These are phyloP conservation scores for Geopemphigus sp. DNA, from an alignment of 1,140 invertebrate species.

Conservation along the genomic window DNA sequence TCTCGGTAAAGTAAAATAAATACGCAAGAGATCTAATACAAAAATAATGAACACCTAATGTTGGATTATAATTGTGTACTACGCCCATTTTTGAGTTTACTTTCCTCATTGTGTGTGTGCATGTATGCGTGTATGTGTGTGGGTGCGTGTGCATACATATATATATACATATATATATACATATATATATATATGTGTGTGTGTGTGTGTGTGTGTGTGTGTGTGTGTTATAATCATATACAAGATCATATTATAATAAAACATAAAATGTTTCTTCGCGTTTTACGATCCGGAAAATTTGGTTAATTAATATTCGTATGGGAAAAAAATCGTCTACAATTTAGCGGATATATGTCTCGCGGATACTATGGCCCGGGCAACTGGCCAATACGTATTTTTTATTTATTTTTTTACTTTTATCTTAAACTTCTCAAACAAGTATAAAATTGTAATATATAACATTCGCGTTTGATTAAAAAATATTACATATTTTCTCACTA, in stretches of 20 bases:
- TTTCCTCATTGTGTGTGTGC: constrained; percentile 12
- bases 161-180: no score
- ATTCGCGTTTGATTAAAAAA: no score
- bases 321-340: constrained; percentile 13
- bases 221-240: no score
- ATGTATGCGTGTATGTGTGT: no score
- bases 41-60: constrained; percentile 1
- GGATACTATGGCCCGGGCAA: background rate
- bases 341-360: background rate
- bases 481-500: no score
- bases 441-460: background rate
- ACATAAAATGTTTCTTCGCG: constrained; percentile 22
- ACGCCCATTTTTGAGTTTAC: constrained; percentile 33
- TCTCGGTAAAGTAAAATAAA: background rate
- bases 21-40: background rate
- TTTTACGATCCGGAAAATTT: constrained; percentile 47
- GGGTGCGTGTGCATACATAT: no score
- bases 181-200: background rate
- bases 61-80: background rate
- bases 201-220: background rate
- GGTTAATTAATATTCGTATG: constrained; percentile 39
- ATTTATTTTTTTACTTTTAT: background rate
- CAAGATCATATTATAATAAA: no score
- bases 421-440: background rate
- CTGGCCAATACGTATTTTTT: background rate